Base-by-base conservation (phyloP, 1,140 invertebrate genomes). In the Hypothenemus hampei region DNA sequence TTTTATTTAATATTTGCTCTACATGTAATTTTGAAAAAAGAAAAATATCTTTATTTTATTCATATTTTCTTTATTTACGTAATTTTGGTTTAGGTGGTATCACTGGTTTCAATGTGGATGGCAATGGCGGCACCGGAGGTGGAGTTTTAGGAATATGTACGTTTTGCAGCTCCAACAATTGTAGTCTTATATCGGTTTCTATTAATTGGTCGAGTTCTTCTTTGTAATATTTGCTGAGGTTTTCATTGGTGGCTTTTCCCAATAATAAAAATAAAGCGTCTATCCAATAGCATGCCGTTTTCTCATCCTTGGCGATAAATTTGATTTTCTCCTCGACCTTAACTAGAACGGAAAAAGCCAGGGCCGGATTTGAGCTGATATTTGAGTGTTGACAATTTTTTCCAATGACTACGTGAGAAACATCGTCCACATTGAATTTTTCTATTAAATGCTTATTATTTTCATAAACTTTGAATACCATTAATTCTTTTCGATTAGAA, bases 91-190 rank as follows among this genome's bases (percentile, higher is more conserved):
- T 66, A 10, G 61, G 62, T 23, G 65, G 58, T 13, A 63, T 8
- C 7, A 41, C 18, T 13, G 64, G 62, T 24, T 48, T 59, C 2
- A 41, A 7, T 16, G 31, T 33, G 20, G 20, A 19, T 11, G 68
- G 68, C 35, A 55, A 13, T 23, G 55, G 51, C 22, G 69, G 69
- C 18, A 68, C 18, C 23, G 60, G 46, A 16, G 69, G 69, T 11
- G 65, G 47, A 45, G 49, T 43, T 41, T 61, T 64, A 15, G 69
- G 68, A 40, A 71, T 66, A 20, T 44, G 13, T 15, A 68, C 41
- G 44, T 65, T 61, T 57, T 71, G 69, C 33, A 71, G 45, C 29
- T 71, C 69, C 15, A 71, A 49, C 19, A 69, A 47, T 21, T 69
- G 61, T 24, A 71, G 24, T 20, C 58, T 54, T 5, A 66, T 50